Percentiles rank a stretch among this genome's conserved stretches.
Conservation (phyloP, 2,888 invertebrate species). For the Campaea margaritaria region DNA sequence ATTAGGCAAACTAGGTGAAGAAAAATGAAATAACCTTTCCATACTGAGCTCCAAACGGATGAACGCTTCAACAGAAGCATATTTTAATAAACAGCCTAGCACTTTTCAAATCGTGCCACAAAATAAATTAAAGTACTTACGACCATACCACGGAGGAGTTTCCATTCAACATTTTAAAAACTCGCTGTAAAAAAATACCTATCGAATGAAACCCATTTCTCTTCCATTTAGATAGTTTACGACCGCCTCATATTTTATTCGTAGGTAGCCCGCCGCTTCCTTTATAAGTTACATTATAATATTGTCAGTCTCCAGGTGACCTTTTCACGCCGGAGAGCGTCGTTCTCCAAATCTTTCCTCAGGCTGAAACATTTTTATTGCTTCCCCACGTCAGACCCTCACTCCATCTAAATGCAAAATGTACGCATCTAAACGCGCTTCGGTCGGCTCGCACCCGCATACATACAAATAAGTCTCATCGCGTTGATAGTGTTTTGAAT, state of each 20-base stretch:
- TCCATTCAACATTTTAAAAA: no score
- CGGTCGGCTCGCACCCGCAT: slow-evolving; percentile 34
- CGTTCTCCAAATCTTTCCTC: slow-evolving; percentile 33
- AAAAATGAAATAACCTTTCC: no score
- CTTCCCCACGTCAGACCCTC: slow-evolving; percentile 40
- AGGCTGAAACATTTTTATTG: slow-evolving; percentile 42
- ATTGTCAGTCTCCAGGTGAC: slow-evolving; percentile 39
- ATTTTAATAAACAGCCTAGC: no score
- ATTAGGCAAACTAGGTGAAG: no score
- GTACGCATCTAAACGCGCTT: slow-evolving; percentile 35
- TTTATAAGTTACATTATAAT: slow-evolving; percentile 39
- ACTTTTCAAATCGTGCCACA: no score
- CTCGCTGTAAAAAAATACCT: neutral
- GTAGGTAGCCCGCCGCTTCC: slow-evolving; percentile 30
- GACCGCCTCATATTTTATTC: slow-evolving; percentile 36
- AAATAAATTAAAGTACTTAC: no score
- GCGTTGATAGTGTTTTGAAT: slow-evolving; percentile 48
- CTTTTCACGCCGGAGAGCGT: slow-evolving; percentile 27
- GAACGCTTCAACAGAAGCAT: no score
- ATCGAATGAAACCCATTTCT: slow-evolving; percentile 24
- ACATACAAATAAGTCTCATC: slow-evolving; percentile 47
- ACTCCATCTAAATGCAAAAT: slow-evolving; percentile 42
- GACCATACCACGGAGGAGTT: neutral
- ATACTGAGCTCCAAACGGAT: no score
- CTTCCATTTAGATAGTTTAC: slow-evolving; percentile 31